Evolutionary conservation across 2,888 invertebrate species (phyloP).

Genomic region (Nemoura dubitans): DNA sequence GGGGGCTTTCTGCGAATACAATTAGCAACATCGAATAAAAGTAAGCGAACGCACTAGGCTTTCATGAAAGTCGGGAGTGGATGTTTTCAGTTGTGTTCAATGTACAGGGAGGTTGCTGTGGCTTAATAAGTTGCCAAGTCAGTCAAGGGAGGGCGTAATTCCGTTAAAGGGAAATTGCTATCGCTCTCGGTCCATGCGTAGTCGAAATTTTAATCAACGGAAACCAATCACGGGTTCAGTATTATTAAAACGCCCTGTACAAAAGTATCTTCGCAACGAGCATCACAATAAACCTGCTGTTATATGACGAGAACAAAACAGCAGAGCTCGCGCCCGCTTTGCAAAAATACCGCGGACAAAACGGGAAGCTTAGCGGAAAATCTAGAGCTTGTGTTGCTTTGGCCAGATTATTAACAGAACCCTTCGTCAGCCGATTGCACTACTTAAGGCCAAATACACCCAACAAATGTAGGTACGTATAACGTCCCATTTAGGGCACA

Average conservation of each 20-base stretch:
- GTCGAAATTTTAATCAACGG: neutral
- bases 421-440: neutral
- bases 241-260: neutral
- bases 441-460: neutral
- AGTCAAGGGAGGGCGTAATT: neutral
- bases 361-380: neutral
- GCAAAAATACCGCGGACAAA: neutral
- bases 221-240: slow-evolving; percentile 1
- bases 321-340: neutral
- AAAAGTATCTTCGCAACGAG: neutral
- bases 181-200: neutral
- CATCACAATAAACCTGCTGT: neutral
- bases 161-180: neutral
- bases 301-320: neutral
- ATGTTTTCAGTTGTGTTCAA: neutral
- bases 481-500: neutral
- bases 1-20: neutral
- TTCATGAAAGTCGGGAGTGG: neutral
- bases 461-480: neutral
- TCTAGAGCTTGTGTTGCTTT: neutral
- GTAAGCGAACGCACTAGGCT: neutral
- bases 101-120: neutral
- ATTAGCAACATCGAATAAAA: neutral
- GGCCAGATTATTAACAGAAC: neutral
- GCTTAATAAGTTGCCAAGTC: neutral